Base-by-base conservation (phyloP, 1,140 invertebrate species). In the Plutomurus gul region DNA sequence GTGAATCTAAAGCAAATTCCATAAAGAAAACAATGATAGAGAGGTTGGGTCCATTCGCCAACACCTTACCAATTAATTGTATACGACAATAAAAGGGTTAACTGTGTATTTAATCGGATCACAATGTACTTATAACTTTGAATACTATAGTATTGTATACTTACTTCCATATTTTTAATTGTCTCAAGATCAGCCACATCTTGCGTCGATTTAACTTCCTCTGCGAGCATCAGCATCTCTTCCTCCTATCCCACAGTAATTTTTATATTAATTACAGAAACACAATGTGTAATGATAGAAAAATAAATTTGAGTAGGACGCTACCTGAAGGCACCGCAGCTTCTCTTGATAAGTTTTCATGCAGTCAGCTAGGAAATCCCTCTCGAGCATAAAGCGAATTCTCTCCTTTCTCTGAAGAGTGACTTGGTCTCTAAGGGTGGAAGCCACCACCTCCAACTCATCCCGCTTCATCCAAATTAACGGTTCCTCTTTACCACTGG, bases 401-500 rank as follows among this genome's bases (percentile, higher is more conserved):
- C 77, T 79, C 18, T 79, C 77, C 11, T 22, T 43, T 16, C 77
- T 25, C 16, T 22, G 39, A 16, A 60, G 25, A 7, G 71, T 74
- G 10, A 79, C 36, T 75, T 79, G 71, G 4, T 75, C 77, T 46
- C 72, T n/a, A 8, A 79, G 22, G 5, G 40, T 56, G 40, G 74
- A 49, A 5, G 71, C 77, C 7, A 72, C 72, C 13, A 71, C 71
- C 33, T 79, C 77, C 20, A 79, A 33, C 39, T 79, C 77, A 25
- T 79, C 77, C 27, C 77, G n/a, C 22, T 72, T 37, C 71, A 79
- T 56, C 18, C 25, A 39, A n/a, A 75, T 49, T 18, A 65, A 16
- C 3, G 10, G 1, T 5, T 39, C 71, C 18, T 74, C 71, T 75
- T 46, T 74, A 22, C 77, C 77, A 43, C 43, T n/a, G 1, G 71